Evolutionary conservation across 2,113 vertebrate species (phyloP).

Genomic region (Bujurquina vittata): DNA sequence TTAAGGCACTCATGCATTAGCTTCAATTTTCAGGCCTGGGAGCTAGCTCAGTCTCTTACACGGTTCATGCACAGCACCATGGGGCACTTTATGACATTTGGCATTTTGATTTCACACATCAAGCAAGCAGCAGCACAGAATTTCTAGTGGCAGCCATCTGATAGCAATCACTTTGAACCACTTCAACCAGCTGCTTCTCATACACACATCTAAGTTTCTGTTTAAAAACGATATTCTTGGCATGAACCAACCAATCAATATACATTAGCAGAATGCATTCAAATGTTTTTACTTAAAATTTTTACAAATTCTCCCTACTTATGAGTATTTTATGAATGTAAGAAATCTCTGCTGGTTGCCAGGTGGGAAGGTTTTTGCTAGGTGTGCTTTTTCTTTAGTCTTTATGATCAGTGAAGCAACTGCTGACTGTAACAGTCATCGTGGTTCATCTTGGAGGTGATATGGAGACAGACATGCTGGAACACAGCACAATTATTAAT

Average conservation of each 20-base stretch:
- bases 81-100: neutral
- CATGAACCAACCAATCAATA: neutral
- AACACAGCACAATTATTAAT: conserved; percentile 35
- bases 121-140: neutral
- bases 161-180: neutral
- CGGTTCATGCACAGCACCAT: neutral
- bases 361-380: neutral
- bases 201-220: neutral
- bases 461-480: conserved; percentile 11
- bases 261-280: neutral
- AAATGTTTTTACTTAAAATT: neutral
- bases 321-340: neutral
- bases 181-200: neutral
- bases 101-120: neutral
- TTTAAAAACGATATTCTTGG: neutral
- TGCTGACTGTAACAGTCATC: no score
- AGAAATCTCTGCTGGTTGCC: neutral
- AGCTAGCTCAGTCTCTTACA: neutral
- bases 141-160: neutral
- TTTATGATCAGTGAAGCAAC: neutral
- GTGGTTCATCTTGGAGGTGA: neutral
- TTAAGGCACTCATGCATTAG: neutral
- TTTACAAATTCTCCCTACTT: neutral
- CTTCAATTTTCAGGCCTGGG: neutral
- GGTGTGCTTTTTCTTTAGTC: neutral